Percentiles rank a stretch among this genome's conserved stretches.
Conservation (phyloP, 2,888 invertebrate genomes). For the Torymus texanus region DNA sequence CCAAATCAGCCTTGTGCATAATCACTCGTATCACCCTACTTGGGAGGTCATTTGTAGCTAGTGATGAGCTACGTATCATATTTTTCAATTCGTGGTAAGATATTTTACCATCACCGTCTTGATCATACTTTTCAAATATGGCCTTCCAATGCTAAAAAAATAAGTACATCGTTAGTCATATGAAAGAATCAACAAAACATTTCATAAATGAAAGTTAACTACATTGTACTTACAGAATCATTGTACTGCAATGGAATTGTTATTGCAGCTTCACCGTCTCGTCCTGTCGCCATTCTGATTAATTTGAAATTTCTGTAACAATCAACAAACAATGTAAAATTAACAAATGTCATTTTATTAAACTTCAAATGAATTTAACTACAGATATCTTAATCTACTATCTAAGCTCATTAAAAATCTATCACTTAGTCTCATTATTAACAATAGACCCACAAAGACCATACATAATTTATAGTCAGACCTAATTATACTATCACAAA, state of each 20-base stretch:
- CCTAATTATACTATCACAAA: too few species aligned
- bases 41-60: slow-evolving; percentile 83
- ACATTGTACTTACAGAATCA: slow-evolving; percentile 64
- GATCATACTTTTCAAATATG: slow-evolving; percentile 79
- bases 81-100: slow-evolving; percentile 81
- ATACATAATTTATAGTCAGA: too few species aligned
- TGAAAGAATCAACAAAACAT: neutral
- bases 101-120: slow-evolving; percentile 83
- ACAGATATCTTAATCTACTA: too few species aligned
- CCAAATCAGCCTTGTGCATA: slow-evolving; percentile 80
- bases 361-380: too few species aligned
- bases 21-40: slow-evolving; percentile 82
- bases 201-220: neutral
- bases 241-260: slow-evolving; percentile 72
- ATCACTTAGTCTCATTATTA: too few species aligned
- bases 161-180: neutral
- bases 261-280: slow-evolving; percentile 69
- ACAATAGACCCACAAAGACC: too few species aligned
- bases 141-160: slow-evolving; percentile 73
- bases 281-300: slow-evolving; percentile 70
- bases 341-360: too few species aligned
- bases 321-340: neutral
- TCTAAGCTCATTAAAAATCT: too few species aligned
- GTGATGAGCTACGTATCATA: slow-evolving; percentile 79
- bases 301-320: slow-evolving; percentile 67